Conservation (phyloP, 2,797 vertebrate genomes). For the Anableps anableps region DNA sequence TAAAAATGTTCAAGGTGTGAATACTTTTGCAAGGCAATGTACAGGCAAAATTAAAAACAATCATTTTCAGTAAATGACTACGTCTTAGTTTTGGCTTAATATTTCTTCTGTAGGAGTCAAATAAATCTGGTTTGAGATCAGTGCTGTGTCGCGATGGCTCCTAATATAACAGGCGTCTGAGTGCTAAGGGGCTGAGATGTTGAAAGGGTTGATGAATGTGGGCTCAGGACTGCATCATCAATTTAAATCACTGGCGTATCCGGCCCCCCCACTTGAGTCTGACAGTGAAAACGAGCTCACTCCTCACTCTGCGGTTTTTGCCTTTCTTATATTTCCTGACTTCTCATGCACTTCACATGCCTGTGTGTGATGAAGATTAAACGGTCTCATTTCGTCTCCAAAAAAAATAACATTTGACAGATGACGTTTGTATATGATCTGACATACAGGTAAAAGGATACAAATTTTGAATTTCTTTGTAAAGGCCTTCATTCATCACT, state of each 20-base stretch:
- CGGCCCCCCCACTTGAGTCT: slow-evolving; percentile 22
- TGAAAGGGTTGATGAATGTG: slow-evolving; percentile 34
- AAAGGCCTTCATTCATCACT: not conserved
- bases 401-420: too few relatives aligned
- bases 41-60: not conserved
- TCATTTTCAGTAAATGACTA: not conserved
- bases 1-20: not conserved
- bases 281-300: slow-evolving; percentile 1
- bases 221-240: slow-evolving; percentile 15
- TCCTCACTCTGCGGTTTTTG: not conserved
- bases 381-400: not conserved
- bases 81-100: not conserved
- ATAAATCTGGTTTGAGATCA: slow-evolving; percentile 16
- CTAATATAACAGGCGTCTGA: slow-evolving; percentile 38
- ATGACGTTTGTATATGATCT: not conserved
- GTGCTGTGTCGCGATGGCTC: not conserved
- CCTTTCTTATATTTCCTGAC: not conserved
- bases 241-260: slow-evolving; percentile 26
- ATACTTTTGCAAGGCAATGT: not conserved
- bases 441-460: not conserved
- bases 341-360: slow-evolving; percentile 22
- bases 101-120: not conserved
- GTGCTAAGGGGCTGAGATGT: slow-evolving; percentile 13
- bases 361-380: not conserved
- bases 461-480: not conserved